Evolutionary conservation across 2,888 invertebrate genomes (phyloP), one percentile per base, ranked within the genome.

Genomic region (Orchesella flavescens): DNA sequence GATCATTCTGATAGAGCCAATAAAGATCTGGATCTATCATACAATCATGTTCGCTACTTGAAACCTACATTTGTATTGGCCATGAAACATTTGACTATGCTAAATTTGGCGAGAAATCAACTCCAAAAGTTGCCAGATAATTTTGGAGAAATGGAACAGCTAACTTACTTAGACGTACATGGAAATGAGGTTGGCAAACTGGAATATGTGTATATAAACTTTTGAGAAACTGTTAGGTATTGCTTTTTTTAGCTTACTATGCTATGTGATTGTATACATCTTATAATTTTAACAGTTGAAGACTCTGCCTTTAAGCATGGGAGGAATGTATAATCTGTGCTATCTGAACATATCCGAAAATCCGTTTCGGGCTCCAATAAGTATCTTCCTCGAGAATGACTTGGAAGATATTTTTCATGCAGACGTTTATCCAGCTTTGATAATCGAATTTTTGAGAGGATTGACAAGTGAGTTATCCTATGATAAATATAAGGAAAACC

Each of bases 251-350:
- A 13, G 10, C n/a, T 53, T 53, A 53, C 53, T n/a, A 13, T 53
- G 10, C 53, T 7, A n/a, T n/a, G n/a, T 34, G 34, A 34, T 7
- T 4, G 7, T 34, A 4, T 34, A 4, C 34, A 65, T 15, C 1
- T 21, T 19, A 59, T 19, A n/a, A 55, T 57, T 55, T 17, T 68
- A 23, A 1, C 21, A 78, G 78, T 43, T 78, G 21, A n/a, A 71
- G n/a, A 19, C 53, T 0, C 19, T 78, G 53, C 78, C 78, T 9
- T 7, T 78, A 1, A 63, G 78, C 61, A 78, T 78, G 69, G 61
- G 63, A 1, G 24, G 19, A 53, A 71, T 78, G 78, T 3, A 7
- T 0, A 43, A 34, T 0, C 63, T 78, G 2, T 21, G 19, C 4
- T 71, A 49, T 23, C 61, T 78, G 2, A 9, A 49, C 46, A 71